Percentiles rank a stretch among this genome's conserved stretches.
phyloP scores from a whole-genome alignment of 1,140 invertebrate species.

The Papilio machaon region DNA sequence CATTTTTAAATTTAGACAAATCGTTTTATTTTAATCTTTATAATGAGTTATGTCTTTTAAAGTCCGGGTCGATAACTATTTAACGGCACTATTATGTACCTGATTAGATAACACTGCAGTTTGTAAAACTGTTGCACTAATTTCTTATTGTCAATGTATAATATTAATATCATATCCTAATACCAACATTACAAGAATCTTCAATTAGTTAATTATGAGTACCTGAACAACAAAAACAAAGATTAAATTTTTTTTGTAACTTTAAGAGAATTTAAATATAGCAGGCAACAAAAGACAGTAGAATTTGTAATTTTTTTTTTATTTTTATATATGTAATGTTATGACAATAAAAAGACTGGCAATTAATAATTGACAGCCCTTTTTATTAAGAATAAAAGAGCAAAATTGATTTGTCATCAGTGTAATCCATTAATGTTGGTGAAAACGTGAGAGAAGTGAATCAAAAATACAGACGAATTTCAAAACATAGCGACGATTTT shows the following conservation, averaged over 20 bases:
- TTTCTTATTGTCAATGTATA: not conserved
- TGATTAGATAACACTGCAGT: constrained; percentile 8
- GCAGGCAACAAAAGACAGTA: not conserved
- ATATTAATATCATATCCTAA: not conserved
- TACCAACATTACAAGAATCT: not conserved
- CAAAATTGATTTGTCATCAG: constrained; percentile 2
- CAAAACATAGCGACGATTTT: constrained; percentile 23
- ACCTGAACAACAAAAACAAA: not conserved
- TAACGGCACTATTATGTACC: not conserved
- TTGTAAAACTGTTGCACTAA: not conserved
- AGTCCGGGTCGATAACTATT: constrained; percentile 15
- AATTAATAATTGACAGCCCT: not conserved
- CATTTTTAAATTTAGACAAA: not conserved
- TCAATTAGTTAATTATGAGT: not conserved
- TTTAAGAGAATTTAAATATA: too few species aligned
- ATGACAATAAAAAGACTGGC: not conserved
- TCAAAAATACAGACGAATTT: constrained; percentile 18
- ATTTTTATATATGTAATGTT: not conserved
- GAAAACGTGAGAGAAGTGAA: not conserved
- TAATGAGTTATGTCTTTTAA: constrained; percentile 21
- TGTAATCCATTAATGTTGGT: not conserved
- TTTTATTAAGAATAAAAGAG: not conserved
- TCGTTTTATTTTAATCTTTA: not conserved
- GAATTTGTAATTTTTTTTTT: not conserved
- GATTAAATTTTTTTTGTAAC: too few species aligned